A percentile compares a stretch with the other conserved stretches of the same genome.
These are phyloP conservation scores for Calameuta pallipes DNA, from an alignment of 2,888 invertebrate genomes.

Conservation along the genomic window DNA sequence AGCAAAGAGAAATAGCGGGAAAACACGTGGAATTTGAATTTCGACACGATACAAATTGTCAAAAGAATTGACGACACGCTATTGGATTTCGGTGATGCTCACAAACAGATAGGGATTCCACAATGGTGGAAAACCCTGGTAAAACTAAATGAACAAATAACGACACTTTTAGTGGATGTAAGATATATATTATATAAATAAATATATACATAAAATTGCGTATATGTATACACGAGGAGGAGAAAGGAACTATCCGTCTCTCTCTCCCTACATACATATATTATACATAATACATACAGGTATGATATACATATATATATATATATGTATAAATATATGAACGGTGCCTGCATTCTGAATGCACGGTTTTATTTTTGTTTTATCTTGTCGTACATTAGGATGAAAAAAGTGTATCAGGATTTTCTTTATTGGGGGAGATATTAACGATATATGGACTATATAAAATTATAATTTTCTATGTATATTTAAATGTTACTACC, in stretches of 20 bases:
- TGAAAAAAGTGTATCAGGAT: not conserved
- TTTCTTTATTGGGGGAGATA: not conserved
- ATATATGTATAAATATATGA: conserved; percentile 3
- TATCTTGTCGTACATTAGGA: not conserved
- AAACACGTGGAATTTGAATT: not conserved
- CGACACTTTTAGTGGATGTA: not conserved
- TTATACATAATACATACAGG: not conserved
- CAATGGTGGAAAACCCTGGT: not conserved
- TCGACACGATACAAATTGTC: not conserved
- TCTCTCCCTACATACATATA: not conserved
- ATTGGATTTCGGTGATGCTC: not conserved
- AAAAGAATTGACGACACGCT: not conserved
- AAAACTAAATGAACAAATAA: not conserved
- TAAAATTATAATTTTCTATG: conserved; percentile 29
- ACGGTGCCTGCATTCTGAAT: conserved; percentile 1
- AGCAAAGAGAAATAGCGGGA: not conserved
- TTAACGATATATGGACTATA: conserved; percentile 5
- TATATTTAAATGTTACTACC: conserved; percentile 24
- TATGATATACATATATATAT: conserved; percentile 12
- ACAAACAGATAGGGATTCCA: not conserved
- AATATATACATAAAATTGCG: not conserved
- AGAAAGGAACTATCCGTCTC: not conserved
- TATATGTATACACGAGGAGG: not conserved
- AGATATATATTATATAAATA: conserved; percentile 1
- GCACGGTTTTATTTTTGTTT: conserved; percentile 4